Evolutionary conservation across 1,140 invertebrate species (phyloP), one percentile per base, ranked within the genome.

Genomic region (Vanessa atalanta): DNA sequence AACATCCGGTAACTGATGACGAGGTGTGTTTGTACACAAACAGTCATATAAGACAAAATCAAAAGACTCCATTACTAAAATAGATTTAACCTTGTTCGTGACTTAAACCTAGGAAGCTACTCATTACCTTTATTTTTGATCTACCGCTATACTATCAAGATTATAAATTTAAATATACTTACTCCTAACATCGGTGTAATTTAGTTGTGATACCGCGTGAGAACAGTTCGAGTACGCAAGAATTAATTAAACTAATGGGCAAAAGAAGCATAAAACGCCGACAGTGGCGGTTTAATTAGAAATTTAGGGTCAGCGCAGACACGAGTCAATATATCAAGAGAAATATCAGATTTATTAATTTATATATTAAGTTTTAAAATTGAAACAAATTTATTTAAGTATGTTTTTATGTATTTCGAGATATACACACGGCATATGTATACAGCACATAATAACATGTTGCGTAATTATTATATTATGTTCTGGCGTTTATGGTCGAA

Each of bases 171-270:
- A 65, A 64, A 64, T 64, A 70, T 48, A 70, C 70, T 60, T 51
- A 60, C 47, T 48, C 64, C 61, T 31, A 65, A 65, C 47, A 65
- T 65, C 47, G 47, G 16, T 66, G 69, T 68, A 66, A 70, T 60
- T 71, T 67, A 69, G 61, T 81, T 48, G 82, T 66, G 72, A 79
- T 85, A 84, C 65, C 70, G 79, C 85, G 88, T 90, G 88, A 88
- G 87, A 90, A 90, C 87, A 85, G 55, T 78, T 79, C 81, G 81
- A 74, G 79, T 79, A 83, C 79, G 78, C 81, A 79, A 82, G 79
- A 87, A 88, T 87, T 90, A 90, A 88, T 88, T 90, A 86, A 86
- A 85, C 71, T 89, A 87, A 89, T 89, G 80, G 84, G 78, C 78
- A 78, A 82, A 88, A 86, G 86, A 88, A 84, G 70, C 86, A 88